phyloP scores from a whole-genome alignment of 2,888 invertebrate genomes.

The Mesoligia furuncula region DNA sequence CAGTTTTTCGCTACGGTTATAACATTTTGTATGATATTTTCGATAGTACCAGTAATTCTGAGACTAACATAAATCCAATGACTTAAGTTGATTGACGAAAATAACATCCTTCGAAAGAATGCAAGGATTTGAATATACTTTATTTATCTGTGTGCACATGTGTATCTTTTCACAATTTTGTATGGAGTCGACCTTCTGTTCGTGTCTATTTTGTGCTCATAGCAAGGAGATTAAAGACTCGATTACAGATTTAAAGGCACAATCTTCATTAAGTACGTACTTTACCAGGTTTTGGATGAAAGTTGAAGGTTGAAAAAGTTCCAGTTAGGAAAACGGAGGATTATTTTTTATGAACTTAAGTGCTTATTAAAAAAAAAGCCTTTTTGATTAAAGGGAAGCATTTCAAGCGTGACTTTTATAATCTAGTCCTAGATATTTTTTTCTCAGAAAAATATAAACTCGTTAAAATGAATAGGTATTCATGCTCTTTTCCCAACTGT shows the following conservation, averaged over 20 bases:
- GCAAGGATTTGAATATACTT: not conserved
- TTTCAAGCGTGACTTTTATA: constrained; percentile 4
- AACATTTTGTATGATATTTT: not conserved
- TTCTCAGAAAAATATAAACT: not conserved
- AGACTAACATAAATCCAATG: no score
- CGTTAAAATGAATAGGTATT: not conserved
- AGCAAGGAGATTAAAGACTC: constrained; percentile 54
- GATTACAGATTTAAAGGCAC: constrained; percentile 50
- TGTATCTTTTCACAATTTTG: not conserved
- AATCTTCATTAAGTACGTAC: constrained; percentile 61
- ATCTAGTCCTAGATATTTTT: not conserved
- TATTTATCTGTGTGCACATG: not conserved
- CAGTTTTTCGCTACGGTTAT: not conserved
- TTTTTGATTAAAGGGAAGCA: constrained; percentile 29
- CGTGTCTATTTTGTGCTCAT: not conserved
- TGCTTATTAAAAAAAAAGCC: constrained; percentile 31
- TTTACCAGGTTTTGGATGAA: constrained; percentile 33
- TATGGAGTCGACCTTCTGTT: not conserved
- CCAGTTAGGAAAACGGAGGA: constrained; percentile 20
- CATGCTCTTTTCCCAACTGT: not conserved
- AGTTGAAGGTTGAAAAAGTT: constrained; percentile 49
- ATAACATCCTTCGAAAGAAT: not conserved
- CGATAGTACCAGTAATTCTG: not conserved
- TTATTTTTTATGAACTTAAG: constrained; percentile 39
- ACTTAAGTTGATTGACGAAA: no score